Evolutionary conservation across 1,140 invertebrate genomes (phyloP), one percentile per base, ranked within the genome.

Genomic region (Drosophila jambulina): DNA sequence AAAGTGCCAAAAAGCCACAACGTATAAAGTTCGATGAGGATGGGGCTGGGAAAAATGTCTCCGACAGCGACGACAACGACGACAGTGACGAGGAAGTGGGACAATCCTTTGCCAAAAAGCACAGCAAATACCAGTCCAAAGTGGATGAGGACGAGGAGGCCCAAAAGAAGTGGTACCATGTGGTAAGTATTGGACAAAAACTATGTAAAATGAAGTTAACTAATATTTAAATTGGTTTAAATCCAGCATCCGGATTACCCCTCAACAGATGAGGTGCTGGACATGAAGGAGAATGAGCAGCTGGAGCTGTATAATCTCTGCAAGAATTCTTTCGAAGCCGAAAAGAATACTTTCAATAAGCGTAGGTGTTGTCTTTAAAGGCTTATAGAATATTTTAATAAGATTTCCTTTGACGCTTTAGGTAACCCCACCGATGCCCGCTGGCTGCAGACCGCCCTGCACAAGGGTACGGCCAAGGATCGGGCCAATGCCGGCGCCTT

Each of bases 401-500:
- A 13, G 1, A 7, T 21, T 48, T 32, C 60, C 5, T 3, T 0
- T 13, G 45, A 32, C 17, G 9, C 13, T 29, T 13, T 15, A 93
- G 92, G 87, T 4, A 91, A 93, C 77, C 91, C 92, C 17, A 59
- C 81, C 1, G 92, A 93, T 70, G 85, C 91, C 6, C 82, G 91
- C 19, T 97, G 96, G 96, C 93, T 97, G 53, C 94, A 95, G 78
- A 97, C 95, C 4, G 96, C 97, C 4, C 88, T 97, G 25, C 93
- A 94, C 38, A 95, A 95, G 49, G 97, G 97, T 23, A 97, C 97
- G 7, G 93, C 95, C 2, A 94, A 94, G 4, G 97, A 98, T 93
- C 96, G 96, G 85, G 93, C 97, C 56, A 97, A 97, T 59, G 96
- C 97, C 1, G 94, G 95, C 29, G 95, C 96, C 5, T 80, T 98